Percentiles rank a stretch among this genome's conserved stretches.
Conservation (phyloP, 1,140 invertebrate species). For the Stegodyphus dumicola region DNA sequence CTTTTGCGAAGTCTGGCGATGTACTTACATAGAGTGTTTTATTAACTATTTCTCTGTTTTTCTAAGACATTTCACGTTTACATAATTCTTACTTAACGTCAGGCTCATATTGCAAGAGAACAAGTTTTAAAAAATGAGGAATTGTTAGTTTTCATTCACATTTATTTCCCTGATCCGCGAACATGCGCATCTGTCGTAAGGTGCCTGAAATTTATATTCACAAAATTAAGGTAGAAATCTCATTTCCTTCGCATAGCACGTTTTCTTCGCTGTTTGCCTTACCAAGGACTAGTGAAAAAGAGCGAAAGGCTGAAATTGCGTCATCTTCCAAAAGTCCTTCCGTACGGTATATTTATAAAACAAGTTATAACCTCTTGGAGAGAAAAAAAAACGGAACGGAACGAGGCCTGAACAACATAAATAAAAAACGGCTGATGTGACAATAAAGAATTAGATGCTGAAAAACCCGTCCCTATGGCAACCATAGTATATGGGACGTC, state of each 20-base stretch:
- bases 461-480: slow-evolving; percentile 30
- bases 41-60: too few species aligned
- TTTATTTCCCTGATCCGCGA: background rate
- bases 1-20: too few species aligned
- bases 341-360: slow-evolving; percentile 46
- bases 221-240: too few species aligned
- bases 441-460: slow-evolving; percentile 60
- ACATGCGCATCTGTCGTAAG: background rate
- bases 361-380: slow-evolving; percentile 19
- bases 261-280: too few species aligned
- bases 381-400: background rate
- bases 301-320: background rate
- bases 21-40: too few species aligned
- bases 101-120: too few species aligned
- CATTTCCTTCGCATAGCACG: too few species aligned
- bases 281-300: background rate
- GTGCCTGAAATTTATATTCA: background rate
- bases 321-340: background rate
- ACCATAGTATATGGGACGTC: slow-evolving; percentile 55
- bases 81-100: too few species aligned
- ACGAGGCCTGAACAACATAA: background rate
- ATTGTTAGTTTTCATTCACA: too few species aligned
- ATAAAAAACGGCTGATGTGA: slow-evolving; percentile 58
- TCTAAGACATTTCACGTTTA: too few species aligned
- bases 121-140: too few species aligned